Evolutionary conservation across 2,888 invertebrate species (phyloP).

Genomic region (Drosophila barbarae): DNA sequence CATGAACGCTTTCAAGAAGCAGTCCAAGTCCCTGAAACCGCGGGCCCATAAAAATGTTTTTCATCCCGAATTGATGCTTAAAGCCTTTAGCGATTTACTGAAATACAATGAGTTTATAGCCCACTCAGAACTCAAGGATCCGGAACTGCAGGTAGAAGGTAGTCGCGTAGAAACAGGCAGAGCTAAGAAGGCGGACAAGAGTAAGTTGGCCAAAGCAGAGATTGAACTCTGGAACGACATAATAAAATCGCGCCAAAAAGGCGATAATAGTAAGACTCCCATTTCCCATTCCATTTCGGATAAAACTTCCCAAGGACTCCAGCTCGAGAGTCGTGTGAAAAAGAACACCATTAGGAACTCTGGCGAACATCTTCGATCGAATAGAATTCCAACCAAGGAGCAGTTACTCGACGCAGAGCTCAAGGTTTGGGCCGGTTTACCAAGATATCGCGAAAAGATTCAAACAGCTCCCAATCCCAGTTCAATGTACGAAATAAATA

Average conservation of each 20-base stretch:
- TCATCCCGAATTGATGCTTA: conserved; percentile 27
- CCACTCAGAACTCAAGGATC: too few species aligned
- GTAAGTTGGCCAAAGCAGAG: conserved; percentile 42
- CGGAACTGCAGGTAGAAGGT: neutral
- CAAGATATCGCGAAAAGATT: neutral
- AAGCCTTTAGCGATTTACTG: conserved; percentile 35
- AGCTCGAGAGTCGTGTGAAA: neutral
- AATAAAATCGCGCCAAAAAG: conserved; percentile 34
- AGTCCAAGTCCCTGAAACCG: neutral
- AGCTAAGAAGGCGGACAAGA: neutral
- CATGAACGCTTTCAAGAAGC: neutral
- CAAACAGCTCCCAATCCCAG: neutral
- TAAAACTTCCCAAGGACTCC: neutral
- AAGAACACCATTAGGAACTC: neutral
- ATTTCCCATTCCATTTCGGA: neutral
- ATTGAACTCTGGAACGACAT: conserved; percentile 44
- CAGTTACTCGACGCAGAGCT: conserved; percentile 45
- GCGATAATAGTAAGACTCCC: neutral
- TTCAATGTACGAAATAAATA: neutral
- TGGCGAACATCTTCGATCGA: neutral
- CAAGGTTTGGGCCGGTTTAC: conserved; percentile 44
- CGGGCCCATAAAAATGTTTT: conserved; percentile 6
- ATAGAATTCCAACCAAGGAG: conserved; percentile 15
- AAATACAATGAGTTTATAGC: neutral
- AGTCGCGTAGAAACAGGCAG: too few species aligned